Evolutionary conservation across 2,797 vertebrate genomes (phyloP).

Genomic region (Galagoides demidoff): DNA sequence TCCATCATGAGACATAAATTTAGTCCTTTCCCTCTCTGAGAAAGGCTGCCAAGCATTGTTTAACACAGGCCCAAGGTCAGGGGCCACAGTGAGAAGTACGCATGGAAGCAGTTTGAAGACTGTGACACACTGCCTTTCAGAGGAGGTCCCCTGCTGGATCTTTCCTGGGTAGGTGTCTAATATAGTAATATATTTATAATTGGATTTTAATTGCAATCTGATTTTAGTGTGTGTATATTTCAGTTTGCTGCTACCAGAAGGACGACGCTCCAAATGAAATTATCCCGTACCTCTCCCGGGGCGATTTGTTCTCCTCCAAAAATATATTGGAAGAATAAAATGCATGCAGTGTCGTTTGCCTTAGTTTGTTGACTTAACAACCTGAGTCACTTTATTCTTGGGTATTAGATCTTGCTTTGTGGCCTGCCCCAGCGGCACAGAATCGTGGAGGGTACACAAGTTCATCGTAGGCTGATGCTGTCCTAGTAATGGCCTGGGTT

Average conservation of each 20-base stretch:
- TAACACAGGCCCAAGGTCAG: slow-evolving; percentile 56
- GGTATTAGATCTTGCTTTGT: neutral
- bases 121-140: slow-evolving; percentile 71
- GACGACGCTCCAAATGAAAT: slow-evolving; percentile 57
- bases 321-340: slow-evolving; percentile 75
- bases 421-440: neutral
- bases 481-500: neutral
- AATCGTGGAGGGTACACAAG: too few species aligned
- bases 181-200: slow-evolving; percentile 76
- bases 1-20: slow-evolving; percentile 62
- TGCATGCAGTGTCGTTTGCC: slow-evolving; percentile 51
- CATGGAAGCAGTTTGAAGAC: slow-evolving; percentile 59
- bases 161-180: slow-evolving; percentile 69
- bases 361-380: slow-evolving; percentile 61
- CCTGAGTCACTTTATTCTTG: neutral
- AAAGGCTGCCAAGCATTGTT: slow-evolving; percentile 57
- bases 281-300: slow-evolving; percentile 57
- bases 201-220: slow-evolving; percentile 77
- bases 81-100: slow-evolving; percentile 61
- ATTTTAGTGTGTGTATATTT: slow-evolving; percentile 71
- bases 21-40: slow-evolving; percentile 53
- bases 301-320: slow-evolving; percentile 57
- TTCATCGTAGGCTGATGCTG: accelerated
- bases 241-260: slow-evolving; percentile 59
- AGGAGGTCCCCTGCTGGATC: slow-evolving; percentile 63